A percentile compares a stretch with the other conserved stretches of the same genome.
Evolutionary conservation across 2,113 vertebrate genomes (phyloP).

Genomic region (Colaptes auratus): DNA sequence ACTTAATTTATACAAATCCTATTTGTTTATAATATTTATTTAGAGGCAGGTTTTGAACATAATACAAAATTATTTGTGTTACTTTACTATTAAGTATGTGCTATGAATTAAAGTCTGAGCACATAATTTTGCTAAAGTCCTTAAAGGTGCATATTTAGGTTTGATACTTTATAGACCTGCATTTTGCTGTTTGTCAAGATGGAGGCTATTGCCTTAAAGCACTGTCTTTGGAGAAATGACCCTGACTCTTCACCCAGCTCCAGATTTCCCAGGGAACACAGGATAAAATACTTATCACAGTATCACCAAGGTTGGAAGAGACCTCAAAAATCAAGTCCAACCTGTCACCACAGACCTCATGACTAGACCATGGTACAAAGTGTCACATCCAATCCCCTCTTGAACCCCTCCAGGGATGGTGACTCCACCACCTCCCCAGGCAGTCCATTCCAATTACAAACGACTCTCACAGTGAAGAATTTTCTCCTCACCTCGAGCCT

Average conservation of each 20-base stretch:
- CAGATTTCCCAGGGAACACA: neutral
- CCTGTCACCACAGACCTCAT: too few species aligned
- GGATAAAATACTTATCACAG: neutral
- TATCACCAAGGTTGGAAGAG: too few species aligned
- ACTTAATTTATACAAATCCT: neutral
- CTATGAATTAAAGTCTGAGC: neutral
- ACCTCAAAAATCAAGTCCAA: too few species aligned
- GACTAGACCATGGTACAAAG: too few species aligned
- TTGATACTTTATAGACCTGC: neutral
- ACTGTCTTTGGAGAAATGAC: neutral
- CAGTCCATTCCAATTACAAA: too few species aligned
- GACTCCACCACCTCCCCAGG: too few species aligned
- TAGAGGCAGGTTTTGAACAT: neutral
- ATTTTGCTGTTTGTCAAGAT: neutral
- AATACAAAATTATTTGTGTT: neutral
- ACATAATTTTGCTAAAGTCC: neutral
- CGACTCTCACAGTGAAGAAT: too few species aligned
- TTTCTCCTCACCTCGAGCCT: too few species aligned
- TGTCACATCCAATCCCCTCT: too few species aligned
- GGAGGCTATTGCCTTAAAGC: neutral
- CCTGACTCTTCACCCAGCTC: neutral
- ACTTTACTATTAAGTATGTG: neutral
- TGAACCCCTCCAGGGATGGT: too few species aligned
- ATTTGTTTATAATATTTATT: neutral
- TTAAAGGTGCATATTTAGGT: neutral